Evolutionary conservation across 1,140 invertebrate genomes (phyloP), one percentile per base, ranked within the genome.

Genomic region (Reticulitermes speratus): DNA sequence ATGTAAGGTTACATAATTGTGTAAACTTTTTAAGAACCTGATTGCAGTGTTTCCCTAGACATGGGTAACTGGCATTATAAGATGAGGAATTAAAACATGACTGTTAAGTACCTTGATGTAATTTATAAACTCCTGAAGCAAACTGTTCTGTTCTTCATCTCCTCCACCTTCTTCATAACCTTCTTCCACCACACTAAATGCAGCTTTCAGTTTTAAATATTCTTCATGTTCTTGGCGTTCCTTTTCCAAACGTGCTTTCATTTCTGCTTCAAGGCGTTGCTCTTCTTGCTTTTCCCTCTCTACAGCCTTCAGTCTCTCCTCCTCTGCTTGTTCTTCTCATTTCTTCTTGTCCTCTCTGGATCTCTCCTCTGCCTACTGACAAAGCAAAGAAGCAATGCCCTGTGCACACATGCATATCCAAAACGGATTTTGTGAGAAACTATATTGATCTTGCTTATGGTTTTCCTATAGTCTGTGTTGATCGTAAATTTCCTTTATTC

Each of bases 131-230:
- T 95, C 93, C 88, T 95, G 93, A 0, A 97, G 89, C 5, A 97
- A 90, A 90, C 95, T 96, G 86, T 94, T 92, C 84, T 93, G 92
- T 19, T 94, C 93, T 48, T 94, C 94, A 44, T 94, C 91, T n/a
- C 95, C 94, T 65, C 94, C 93, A 85, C 95, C 94, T 89, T 96
- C 95, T 87, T 95, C 95, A 89, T 92, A 97, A 23, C 97, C 98
- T 92, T 99, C 98, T 87, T 98, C 97, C 89, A 99, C 98, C 0
- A 99, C 94, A 45, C 93, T 95, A 89, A 99, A 99, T 0, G 95
- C 94, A 88, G 95, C 95, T 91, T 98, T 99, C 93, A 99, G 93
- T 90, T 97, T 97, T 65, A 98, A 92, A 91, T 99, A 99, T 90
- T 99, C 97, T 88, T 96, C 96, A 88, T 96, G 91, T 87, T 97